These are phyloP conservation scores for Halcyon badia DNA, from an alignment of 2,797 vertebrate species.

Conservation along the genomic window DNA sequence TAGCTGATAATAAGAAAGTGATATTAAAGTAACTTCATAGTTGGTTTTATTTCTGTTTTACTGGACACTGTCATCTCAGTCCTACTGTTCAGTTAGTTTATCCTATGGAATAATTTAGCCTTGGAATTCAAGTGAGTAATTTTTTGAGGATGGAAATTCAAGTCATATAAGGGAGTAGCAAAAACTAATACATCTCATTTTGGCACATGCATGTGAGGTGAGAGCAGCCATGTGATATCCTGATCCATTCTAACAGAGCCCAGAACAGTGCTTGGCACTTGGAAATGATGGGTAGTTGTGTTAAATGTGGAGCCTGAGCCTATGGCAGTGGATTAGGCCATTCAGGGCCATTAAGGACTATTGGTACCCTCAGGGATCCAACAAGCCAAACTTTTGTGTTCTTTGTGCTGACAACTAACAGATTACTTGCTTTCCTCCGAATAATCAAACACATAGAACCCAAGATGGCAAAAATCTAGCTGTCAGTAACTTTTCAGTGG, in stretches of 20 bases:
- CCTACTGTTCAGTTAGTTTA: background rate
- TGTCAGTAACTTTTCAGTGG: background rate
- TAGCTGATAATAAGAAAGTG: background rate
- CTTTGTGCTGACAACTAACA: accelerated
- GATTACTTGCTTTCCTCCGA: background rate
- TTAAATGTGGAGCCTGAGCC: background rate
- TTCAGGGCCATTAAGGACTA: background rate
- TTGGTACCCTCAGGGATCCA: too few species aligned
- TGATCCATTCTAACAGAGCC: background rate
- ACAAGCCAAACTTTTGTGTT: background rate
- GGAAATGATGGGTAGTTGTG: background rate
- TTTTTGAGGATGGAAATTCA: background rate
- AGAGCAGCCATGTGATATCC: background rate
- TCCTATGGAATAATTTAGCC: background rate
- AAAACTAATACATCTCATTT: background rate
- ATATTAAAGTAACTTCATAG: background rate
- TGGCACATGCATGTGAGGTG: accelerated
- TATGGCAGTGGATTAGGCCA: too few species aligned
- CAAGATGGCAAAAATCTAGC: background rate
- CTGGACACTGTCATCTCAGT: background rate
- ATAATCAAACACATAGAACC: background rate
- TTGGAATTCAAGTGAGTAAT: background rate
- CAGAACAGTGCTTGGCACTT: background rate
- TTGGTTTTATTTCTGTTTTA: background rate
- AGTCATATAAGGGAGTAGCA: background rate